These are phyloP conservation scores for Netelia fuscicornis DNA, from an alignment of 2,888 invertebrate genomes.

Conservation along the genomic window DNA sequence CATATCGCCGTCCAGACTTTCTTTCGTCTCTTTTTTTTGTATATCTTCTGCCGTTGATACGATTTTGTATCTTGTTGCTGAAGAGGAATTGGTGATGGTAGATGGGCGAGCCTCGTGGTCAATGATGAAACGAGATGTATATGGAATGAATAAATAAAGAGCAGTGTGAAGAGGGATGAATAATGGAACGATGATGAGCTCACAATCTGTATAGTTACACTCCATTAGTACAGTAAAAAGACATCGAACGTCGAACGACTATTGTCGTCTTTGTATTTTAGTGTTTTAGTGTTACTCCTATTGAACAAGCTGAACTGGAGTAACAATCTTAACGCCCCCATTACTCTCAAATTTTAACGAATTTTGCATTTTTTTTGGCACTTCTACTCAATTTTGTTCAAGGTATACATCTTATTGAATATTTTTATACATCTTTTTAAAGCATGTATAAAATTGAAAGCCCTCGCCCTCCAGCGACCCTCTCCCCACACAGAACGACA, in stretches of 20 bases:
- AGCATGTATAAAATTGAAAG: no score
- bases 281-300: background rate
- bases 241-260: background rate
- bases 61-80: background rate
- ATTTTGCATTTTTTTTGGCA: no score
- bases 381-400: no score
- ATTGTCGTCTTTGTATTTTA: background rate
- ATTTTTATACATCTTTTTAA: no score
- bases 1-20: constrained; percentile 9
- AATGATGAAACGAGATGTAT: constrained; percentile 33
- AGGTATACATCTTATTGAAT: no score
- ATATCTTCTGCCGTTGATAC: constrained; percentile 28
- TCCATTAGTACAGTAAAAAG: constrained; percentile 1
- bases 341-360: no score
- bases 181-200: constrained; percentile 32
- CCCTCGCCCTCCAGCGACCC: no score
- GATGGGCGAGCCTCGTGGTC: constrained; percentile 16
- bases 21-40: constrained; percentile 14
- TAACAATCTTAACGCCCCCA: no score
- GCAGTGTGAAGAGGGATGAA: constrained; percentile 4
- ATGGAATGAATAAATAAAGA: constrained; percentile 45
- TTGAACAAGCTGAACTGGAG: no score
- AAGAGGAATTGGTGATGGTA: constrained; percentile 7
- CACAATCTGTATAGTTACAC: constrained; percentile 10
- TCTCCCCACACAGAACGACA: no score